phyloP scores from a whole-genome alignment of 2,113 vertebrate genomes.

The Phainopepla nitens region DNA sequence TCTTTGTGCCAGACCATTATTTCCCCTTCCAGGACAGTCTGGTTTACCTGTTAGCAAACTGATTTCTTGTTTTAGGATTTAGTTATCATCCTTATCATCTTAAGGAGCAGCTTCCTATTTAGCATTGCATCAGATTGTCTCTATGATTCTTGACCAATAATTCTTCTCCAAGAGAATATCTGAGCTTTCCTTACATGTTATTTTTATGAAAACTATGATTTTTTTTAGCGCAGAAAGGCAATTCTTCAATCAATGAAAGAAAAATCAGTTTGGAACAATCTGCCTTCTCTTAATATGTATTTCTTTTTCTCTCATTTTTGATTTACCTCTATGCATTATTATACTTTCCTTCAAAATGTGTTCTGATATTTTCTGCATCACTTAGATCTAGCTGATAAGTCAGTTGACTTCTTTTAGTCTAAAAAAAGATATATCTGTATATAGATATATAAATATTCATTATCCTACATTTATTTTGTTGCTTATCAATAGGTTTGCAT shows the following conservation, averaged over 20 bases:
- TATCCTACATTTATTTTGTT: not conserved
- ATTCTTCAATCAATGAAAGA: not conserved
- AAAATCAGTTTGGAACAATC: not conserved
- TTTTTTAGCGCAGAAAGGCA: not conserved
- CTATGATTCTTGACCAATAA: not conserved
- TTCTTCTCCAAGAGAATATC: not conserved
- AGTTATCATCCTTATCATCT: not conserved
- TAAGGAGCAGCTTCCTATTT: not conserved
- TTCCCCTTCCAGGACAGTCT: not conserved
- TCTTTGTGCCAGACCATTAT: not conserved
- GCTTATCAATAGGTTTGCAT: not conserved
- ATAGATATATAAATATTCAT: not conserved
- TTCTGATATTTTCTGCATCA: not conserved
- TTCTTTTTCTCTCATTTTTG: not conserved
- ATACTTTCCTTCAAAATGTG: not conserved
- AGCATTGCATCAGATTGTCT: not conserved
- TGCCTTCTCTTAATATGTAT: not conserved
- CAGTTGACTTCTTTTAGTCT: not conserved
- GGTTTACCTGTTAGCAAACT: not conserved
- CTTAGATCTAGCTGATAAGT: not conserved
- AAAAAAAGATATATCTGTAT: not conserved
- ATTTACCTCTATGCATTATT: not conserved
- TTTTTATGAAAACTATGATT: not conserved
- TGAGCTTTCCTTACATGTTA: not conserved
- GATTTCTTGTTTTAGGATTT: not conserved